Evolutionary conservation across 1,140 invertebrate species (phyloP).

Genomic region (Panagrolaimus sp.): DNA sequence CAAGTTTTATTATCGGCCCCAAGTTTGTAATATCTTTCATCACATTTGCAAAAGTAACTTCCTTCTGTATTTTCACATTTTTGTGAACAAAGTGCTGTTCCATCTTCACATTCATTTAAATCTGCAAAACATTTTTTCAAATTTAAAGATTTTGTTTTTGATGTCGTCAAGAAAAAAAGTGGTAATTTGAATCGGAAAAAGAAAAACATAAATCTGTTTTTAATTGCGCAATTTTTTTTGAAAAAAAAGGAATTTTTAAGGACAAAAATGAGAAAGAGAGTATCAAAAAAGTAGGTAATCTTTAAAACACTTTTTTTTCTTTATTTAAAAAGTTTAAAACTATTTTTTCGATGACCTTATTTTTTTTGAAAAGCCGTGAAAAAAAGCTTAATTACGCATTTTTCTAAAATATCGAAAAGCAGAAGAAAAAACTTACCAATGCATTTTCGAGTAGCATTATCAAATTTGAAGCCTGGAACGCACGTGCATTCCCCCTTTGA

Average conservation of each 20-base stretch:
- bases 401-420: background rate
- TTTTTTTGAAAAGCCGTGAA: no score
- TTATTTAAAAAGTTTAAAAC: background rate
- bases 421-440: conserved; percentile 15
- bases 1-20: conserved; percentile 78
- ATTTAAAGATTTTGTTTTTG: background rate
- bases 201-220: no score
- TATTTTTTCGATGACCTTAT: background rate
- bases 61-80: conserved; percentile 90
- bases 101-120: conserved; percentile 64
- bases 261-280: no score
- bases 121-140: conserved; percentile 32
- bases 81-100: conserved; percentile 84
- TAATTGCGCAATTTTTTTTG: no score
- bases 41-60: conserved; percentile 89
- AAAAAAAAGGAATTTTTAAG: no score
- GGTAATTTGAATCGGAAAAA: no score
- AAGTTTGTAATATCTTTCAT: conserved; percentile 83
- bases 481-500: conserved; percentile 19
- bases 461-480: conserved; percentile 18
- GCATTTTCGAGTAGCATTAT: conserved; percentile 24
- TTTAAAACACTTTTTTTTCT: no score
- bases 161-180: no score
- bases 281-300: no score
- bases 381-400: background rate